These are phyloP conservation scores for Papilio elwesi DNA, from an alignment of 2,888 invertebrate species.

Conservation along the genomic window DNA sequence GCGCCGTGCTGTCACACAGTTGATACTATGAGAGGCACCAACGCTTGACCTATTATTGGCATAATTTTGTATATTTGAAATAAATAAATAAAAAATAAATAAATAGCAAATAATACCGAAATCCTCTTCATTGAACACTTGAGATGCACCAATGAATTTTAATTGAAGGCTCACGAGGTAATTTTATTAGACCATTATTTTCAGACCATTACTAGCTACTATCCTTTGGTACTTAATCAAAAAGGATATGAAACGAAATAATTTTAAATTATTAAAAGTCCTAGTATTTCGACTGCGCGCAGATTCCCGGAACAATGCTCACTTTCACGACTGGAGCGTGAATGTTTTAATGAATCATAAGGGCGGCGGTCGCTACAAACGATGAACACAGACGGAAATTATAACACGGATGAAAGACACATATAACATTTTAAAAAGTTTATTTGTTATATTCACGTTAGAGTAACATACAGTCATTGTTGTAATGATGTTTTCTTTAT, in stretches of 20 bases:
- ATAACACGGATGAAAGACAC: background rate
- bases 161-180: no score
- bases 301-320: conserved; percentile 7
- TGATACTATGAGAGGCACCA: no score
- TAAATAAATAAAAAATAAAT: no score
- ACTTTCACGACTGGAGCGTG: conserved; percentile 16
- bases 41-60: no score
- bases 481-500: no score
- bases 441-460: background rate
- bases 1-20: no score
- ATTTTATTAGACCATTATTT: no score
- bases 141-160: no score
- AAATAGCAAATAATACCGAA: no score
- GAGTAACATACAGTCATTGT: background rate
- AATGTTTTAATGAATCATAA: conserved; percentile 22
- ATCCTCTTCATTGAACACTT: no score
- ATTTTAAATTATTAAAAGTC: background rate
- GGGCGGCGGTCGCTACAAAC: background rate
- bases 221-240: background rate
- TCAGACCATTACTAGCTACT: background rate
- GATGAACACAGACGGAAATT: background rate
- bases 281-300: background rate
- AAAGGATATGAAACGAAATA: background rate
- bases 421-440: background rate
- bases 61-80: no score